phyloP scores from a whole-genome alignment of 2,113 vertebrate genomes.

The Vireo altiloquus region DNA sequence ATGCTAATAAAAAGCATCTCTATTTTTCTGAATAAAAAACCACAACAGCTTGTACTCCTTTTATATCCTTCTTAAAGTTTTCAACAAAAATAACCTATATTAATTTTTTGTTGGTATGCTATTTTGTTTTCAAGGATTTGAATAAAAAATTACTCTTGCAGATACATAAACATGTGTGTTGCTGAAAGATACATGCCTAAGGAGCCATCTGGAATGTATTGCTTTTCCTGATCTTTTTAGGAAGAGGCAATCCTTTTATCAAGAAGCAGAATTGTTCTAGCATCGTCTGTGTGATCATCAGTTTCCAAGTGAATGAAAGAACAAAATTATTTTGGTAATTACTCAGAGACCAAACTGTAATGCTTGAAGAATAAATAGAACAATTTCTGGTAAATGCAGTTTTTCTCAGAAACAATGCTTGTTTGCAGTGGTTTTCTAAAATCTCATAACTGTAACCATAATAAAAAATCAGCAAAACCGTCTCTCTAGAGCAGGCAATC shows the following conservation, averaged over 20 bases:
- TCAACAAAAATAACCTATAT: not conserved
- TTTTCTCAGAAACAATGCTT: not conserved
- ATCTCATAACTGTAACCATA: not conserved
- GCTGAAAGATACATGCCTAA: not conserved
- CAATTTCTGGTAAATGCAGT: not conserved
- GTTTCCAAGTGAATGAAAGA: not conserved
- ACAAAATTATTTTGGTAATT: not conserved
- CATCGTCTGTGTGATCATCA: not conserved
- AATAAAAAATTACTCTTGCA: not conserved
- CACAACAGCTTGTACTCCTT: fast-evolving
- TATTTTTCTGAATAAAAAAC: not conserved
- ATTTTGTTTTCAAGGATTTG: not conserved
- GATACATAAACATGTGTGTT: fast-evolving
- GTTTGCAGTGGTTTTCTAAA: not conserved
- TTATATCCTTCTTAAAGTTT: not conserved
- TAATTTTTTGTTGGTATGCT: not conserved
- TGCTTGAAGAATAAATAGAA: not conserved
- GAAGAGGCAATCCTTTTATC: not conserved
- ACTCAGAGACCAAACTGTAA: not conserved
- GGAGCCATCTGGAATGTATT: not conserved
- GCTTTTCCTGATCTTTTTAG: not conserved
- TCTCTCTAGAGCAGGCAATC: not conserved
- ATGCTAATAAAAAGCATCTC: not conserved
- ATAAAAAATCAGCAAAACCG: not conserved
- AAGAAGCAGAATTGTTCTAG: not conserved